These are phyloP conservation scores for Andrena hattorfiana DNA, from an alignment of 2,888 invertebrate genomes.

Conservation along the genomic window DNA sequence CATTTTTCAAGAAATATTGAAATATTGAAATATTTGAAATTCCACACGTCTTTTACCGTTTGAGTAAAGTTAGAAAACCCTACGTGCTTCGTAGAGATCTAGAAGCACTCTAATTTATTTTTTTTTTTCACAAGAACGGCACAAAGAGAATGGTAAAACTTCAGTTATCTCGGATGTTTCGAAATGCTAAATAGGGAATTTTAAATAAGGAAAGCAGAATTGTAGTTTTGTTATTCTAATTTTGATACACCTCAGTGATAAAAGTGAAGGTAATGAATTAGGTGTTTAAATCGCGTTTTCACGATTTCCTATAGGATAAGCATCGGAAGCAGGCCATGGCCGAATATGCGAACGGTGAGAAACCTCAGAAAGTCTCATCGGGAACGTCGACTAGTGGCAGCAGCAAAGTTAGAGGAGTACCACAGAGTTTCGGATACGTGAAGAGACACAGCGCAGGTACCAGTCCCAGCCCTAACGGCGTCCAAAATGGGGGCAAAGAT, in stretches of 20 bases:
- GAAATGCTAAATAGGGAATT: too few species aligned
- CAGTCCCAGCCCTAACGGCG: conserved; percentile 84
- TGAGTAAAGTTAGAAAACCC: too few species aligned
- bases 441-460: conserved; percentile 89
- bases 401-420: conserved; percentile 90
- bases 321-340: conserved; percentile 83
- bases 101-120: too few species aligned
- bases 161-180: too few species aligned
- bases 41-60: too few species aligned
- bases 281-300: too few species aligned
- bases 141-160: too few species aligned
- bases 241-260: not conserved
- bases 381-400: conserved; percentile 85
- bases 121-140: too few species aligned
- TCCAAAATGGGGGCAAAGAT: conserved; percentile 82
- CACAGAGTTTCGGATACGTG: conserved; percentile 94
- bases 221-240: not conserved
- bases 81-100: too few species aligned
- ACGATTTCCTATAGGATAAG: conserved; percentile 74
- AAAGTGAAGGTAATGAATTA: not conserved
- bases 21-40: too few species aligned
- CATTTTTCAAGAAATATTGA: too few species aligned
- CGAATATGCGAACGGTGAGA: conserved; percentile 82
- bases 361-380: conserved; percentile 82
- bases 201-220: too few species aligned